A percentile compares a stretch with the other conserved stretches of the same genome.
Evolutionary conservation across 2,888 invertebrate species (phyloP).

Genomic region (Agapostemon virescens): DNA sequence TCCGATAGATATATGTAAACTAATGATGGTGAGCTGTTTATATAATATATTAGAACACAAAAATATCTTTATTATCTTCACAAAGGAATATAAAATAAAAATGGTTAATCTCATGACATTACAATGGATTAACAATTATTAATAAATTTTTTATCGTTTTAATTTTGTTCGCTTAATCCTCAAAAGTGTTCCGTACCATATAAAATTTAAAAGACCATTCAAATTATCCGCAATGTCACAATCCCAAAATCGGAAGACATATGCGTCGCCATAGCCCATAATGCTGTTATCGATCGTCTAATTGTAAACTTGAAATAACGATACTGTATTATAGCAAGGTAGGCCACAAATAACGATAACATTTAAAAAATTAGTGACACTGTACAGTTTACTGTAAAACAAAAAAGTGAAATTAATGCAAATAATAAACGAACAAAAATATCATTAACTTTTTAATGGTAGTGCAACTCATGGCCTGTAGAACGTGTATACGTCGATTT

Average conservation of each 20-base stretch:
- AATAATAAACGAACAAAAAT: background rate
- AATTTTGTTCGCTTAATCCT: background rate
- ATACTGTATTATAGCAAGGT: background rate
- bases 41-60: background rate
- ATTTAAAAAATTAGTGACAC: background rate
- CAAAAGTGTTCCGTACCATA: background rate
- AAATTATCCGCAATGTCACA: background rate
- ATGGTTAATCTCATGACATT: background rate
- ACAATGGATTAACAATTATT: background rate
- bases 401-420: background rate
- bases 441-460: background rate
- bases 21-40: background rate
- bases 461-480: background rate
- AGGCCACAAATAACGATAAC: background rate
- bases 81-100: background rate
- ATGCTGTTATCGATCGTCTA: background rate
- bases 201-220: background rate
- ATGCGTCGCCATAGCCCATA: background rate
- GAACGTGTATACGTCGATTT: background rate
- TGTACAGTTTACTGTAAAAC: background rate
- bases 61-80: slow-evolving; percentile 13
- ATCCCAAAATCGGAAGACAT: slow-evolving; percentile 15
- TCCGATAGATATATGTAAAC: background rate
- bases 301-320: background rate
- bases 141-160: background rate